These are phyloP conservation scores for Triops cancriformis DNA, from an alignment of 1,140 invertebrate genomes.

Conservation along the genomic window DNA sequence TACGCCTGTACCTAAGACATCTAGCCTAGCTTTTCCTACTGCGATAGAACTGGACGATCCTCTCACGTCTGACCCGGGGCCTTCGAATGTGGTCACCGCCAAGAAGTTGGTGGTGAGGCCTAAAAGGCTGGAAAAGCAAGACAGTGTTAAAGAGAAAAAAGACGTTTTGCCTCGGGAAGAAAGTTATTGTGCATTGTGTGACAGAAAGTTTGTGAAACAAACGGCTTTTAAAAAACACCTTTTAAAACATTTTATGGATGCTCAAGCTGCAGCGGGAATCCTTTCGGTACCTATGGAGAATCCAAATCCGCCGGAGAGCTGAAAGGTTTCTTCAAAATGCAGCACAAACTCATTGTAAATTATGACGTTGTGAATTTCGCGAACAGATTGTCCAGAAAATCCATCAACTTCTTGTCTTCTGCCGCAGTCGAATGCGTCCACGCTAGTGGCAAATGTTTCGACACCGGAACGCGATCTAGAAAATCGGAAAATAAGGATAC, in stretches of 20 bases:
- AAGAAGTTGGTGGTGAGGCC: background rate
- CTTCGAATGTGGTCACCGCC: background rate
- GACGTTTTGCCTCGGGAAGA: background rate
- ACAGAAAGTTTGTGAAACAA: background rate
- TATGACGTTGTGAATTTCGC: constrained; percentile 20
- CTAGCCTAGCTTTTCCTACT: background rate
- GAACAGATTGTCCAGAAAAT: constrained; percentile 12
- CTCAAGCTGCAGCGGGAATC: background rate
- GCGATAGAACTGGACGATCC: background rate
- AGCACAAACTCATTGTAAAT: background rate
- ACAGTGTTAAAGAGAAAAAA: background rate
- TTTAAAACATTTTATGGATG: background rate
- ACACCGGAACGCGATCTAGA: constrained; percentile 31
- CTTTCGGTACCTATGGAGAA: background rate
- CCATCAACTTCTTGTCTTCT: constrained; percentile 26
- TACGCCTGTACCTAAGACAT: background rate
- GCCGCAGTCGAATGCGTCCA: constrained; percentile 32
- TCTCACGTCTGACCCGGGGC: background rate
- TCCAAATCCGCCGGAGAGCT: background rate
- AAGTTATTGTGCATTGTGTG: constrained; percentile 1
- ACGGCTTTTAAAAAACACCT: background rate
- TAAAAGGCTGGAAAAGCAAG: background rate
- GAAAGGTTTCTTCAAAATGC: too few relatives aligned
- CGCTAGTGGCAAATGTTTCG: constrained; percentile 35
- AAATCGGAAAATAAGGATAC: background rate